phyloP scores from a whole-genome alignment of 2,113 vertebrate genomes.

The pig (Sus scrofa) region DNA sequence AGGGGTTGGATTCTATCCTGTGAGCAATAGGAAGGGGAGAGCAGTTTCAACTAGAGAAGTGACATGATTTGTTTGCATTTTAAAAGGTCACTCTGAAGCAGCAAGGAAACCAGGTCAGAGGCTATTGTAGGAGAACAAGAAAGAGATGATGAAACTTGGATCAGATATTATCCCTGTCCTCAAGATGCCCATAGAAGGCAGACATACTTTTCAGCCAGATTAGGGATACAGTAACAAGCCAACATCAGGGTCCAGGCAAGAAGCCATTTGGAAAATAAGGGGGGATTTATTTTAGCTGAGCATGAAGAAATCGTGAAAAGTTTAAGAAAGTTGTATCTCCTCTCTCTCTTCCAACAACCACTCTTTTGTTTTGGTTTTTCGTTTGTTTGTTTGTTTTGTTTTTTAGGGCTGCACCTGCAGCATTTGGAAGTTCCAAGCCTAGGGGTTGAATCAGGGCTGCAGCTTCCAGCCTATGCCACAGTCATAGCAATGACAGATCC shows the following conservation, averaged over 20 bases:
- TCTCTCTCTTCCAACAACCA: not conserved
- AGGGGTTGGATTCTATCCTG: not conserved
- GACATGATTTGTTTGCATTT: not conserved
- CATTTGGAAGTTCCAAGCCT: too few relatives aligned
- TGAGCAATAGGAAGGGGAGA: not conserved
- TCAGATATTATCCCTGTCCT: not conserved
- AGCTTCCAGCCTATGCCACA: too few relatives aligned
- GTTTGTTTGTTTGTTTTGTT: too few relatives aligned
- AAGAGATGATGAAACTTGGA: not conserved
- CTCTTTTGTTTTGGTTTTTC: too few relatives aligned
- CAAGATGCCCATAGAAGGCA: not conserved
- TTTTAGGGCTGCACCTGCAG: too few relatives aligned
- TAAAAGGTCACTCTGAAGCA: not conserved
- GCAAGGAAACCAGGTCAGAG: not conserved
- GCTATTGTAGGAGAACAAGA: not conserved
- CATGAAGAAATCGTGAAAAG: not conserved
- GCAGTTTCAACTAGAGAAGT: not conserved
- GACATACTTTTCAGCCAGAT: not conserved
- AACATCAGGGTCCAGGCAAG: not conserved
- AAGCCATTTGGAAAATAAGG: not conserved
- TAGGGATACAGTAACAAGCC: not conserved
- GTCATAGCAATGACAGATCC: too few relatives aligned
- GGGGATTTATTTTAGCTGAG: constrained; percentile 30
- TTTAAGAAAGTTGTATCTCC: not conserved
- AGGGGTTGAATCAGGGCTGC: too few relatives aligned